Base-by-base conservation (phyloP, 2,888 invertebrate genomes). In the Oxytorus armatus region DNA sequence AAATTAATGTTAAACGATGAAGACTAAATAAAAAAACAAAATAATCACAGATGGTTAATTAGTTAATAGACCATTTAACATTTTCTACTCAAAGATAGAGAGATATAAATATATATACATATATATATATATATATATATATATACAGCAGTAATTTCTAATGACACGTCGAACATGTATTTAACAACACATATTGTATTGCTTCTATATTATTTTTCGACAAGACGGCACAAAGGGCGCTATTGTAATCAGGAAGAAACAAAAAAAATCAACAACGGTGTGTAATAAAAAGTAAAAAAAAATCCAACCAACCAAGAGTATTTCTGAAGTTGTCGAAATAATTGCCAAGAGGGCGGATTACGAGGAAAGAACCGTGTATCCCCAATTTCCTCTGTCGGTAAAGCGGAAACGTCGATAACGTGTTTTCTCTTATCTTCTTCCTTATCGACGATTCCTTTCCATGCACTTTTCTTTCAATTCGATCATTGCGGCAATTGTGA, bases 171-270 rank as follows among this genome's bases (percentile, higher is more conserved):
- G 21, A 70, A 74, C n/a, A 66, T 76, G 70, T 76, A 75, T 79
- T 65, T 65, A 75, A 61, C 36, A 59, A 80, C 47, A 69, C 63
- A 73, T 78, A 68, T 55, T 79, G 74, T 79, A 83, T n/a, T 72
- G 83, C 77, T 73, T 65, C 65, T 42, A 76, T 82, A 76, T 82
- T 80, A 75, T 82, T 78, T 83, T 80, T 79, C 69, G 69, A 77
- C 76, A 79, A 63, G 73, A 69, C 47, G 70, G 75, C 79, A 74
- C 66, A 63, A 79, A 53, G 61, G 61, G 69, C 79, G 79, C 74
- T 81, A 75, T 70, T 79, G 79, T 79, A 82, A 81, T 55, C 39
- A 57, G 14, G 42, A 10, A 75, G 44, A 33, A 53, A 44, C 29
- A 63, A 53, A 18, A 42, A 65, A 51, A 51, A 72, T 33, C 33